phyloP scores from a whole-genome alignment of 2,797 vertebrate genomes.

The Sylvilagus floridanus region DNA sequence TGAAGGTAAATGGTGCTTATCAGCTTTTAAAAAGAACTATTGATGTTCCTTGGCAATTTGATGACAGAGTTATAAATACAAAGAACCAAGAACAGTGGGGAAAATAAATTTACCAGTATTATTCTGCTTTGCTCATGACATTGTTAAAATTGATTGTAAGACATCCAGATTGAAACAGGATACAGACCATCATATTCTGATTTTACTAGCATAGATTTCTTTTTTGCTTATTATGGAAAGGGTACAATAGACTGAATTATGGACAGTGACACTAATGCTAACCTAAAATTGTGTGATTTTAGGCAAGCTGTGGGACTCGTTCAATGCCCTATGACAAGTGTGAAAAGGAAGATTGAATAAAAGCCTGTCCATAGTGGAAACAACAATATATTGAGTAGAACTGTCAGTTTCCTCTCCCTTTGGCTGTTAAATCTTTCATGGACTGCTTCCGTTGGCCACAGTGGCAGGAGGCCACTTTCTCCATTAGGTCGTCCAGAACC shows the following conservation, averaged over 20 bases:
- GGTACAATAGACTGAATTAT: background rate
- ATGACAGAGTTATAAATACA: slow-evolving; percentile 21
- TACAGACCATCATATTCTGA: background rate
- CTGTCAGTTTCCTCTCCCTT: background rate
- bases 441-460: background rate
- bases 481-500: background rate
- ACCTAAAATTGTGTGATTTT: background rate
- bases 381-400: background rate
- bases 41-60: slow-evolving; percentile 31
- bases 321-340: slow-evolving; percentile 34
- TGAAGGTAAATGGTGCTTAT: slow-evolving; percentile 29
- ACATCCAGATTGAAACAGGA: background rate
- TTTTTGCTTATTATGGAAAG: background rate
- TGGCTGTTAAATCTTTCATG: background rate
- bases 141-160: slow-evolving; percentile 1
- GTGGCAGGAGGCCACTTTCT: background rate
- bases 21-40: background rate
- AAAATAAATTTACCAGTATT: background rate
- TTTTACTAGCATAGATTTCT: background rate
- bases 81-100: background rate
- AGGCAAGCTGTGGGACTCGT: background rate
- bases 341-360: slow-evolving; percentile 41
- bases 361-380: background rate
- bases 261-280: slow-evolving; percentile 3
- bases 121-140: background rate